Evolutionary conservation across 2,113 vertebrate species (phyloP), one percentile per base, ranked within the genome.

Genomic region (Brachionichthys hirsutus): DNA sequence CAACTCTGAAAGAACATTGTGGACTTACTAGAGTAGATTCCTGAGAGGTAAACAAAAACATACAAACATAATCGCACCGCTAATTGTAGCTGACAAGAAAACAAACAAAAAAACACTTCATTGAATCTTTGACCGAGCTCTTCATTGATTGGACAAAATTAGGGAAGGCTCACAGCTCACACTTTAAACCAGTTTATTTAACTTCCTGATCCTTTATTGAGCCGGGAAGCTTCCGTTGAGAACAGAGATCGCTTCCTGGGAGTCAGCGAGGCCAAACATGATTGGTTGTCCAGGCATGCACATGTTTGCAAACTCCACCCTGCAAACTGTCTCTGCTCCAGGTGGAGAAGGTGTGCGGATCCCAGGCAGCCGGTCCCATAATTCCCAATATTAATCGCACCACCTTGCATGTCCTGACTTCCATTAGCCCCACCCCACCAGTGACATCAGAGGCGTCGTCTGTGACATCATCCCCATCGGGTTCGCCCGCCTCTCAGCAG

Each of bases 331-430:
- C 72, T 81, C 62, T 12, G 69, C 14, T 66, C 14, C 85, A 95
- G 94, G 94, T 94, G 1, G 92, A 94, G 80, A 95, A 94, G 77
- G 94, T 95, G 49, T 95, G 94, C 55, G 94, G 93, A n/a, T 83
- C 91, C 44, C 82, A 78, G 50, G 77, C 54, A 36, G 64, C 67
- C 30, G 77, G 38, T 40, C 54, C 74, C 78, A 63, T 62, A 75
- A 40, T 54, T 14, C 40, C 36, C 1, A 73, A 36, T 1, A n/a
- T 22, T 43, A 58, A 45, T 19, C 65, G 49, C 11, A 50, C 57
- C 16, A 22, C 35, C 6, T 17, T 16, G 6, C 61, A 19, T 5
- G 8, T 19, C 3, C 18, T 54, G 4, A 36, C 62, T 15, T 55
- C 70, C 3, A 40, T 46, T 38, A 72, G 54, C 35, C 58, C 47